phyloP scores from a whole-genome alignment of 2,797 vertebrate genomes.

The Myotis planiceps region DNA sequence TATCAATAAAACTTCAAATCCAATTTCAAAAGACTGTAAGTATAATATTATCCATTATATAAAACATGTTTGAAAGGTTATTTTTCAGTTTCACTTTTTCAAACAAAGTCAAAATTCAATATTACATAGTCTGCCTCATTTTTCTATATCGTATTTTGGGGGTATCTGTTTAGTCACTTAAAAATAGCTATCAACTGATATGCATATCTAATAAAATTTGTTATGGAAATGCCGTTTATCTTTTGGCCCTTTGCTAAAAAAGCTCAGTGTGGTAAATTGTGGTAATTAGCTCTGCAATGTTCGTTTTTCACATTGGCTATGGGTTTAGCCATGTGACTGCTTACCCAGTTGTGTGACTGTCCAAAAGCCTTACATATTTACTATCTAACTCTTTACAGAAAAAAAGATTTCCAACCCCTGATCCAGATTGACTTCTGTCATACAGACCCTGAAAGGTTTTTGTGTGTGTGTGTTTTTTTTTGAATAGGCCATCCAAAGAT shows the following conservation, averaged over 20 bases:
- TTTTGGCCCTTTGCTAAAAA: not conserved
- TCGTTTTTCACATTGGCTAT: not conserved
- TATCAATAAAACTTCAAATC: conserved; percentile 58
- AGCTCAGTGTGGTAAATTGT: not conserved
- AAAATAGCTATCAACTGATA: not conserved
- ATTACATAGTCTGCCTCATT: not conserved
- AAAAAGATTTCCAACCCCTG: not conserved
- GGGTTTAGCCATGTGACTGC: not conserved
- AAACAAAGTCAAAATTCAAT: conserved; percentile 36
- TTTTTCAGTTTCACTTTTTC: conserved; percentile 7
- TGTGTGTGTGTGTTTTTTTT: not conserved
- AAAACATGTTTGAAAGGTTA: conserved; percentile 14
- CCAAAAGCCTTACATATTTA: not conserved
- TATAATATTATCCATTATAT: conserved; percentile 55
- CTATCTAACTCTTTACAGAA: not conserved
- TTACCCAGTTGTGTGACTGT: not conserved
- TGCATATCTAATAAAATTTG: not conserved
- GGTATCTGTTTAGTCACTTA: not conserved
- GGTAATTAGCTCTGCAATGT: not conserved
- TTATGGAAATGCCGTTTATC: not conserved
- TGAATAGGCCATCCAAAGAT: not conserved
- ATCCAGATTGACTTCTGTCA: not conserved
- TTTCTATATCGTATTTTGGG: not conserved
- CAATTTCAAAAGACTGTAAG: conserved; percentile 55
- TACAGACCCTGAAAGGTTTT: not conserved